Percentiles rank a stretch among this genome's conserved stretches.
These are phyloP conservation scores for Trachelus troglodyta DNA, from an alignment of 2,888 invertebrate species.

Conservation along the genomic window DNA sequence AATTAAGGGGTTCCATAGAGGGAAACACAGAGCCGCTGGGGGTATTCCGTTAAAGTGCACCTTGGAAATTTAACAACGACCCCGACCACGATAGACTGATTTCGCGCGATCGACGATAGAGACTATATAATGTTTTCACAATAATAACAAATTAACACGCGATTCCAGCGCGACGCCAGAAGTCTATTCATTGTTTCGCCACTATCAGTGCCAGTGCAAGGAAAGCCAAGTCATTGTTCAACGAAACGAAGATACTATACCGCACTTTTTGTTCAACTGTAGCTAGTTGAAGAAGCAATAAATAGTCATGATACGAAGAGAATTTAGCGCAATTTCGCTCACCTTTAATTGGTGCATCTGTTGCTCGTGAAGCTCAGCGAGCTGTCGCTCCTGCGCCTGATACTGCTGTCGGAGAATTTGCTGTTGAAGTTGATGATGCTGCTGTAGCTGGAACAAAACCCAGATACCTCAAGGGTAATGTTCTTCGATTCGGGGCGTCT, in stretches of 20 bases:
- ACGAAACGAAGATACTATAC: neutral
- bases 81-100: neutral
- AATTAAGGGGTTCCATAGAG: conserved; percentile 38
- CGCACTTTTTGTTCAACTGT: neutral
- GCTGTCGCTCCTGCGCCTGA: conserved; percentile 90
- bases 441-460: conserved; percentile 83
- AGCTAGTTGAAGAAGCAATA: neutral
- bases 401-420: conserved; percentile 91
- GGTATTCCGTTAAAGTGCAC: neutral
- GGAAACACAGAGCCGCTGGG: neutral
- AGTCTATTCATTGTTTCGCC: neutral
- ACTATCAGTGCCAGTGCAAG: neutral
- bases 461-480: conserved; percentile 61
- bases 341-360: conserved; percentile 92
- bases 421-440: conserved; percentile 93
- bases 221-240: neutral
- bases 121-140: neutral
- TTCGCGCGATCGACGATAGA: neutral
- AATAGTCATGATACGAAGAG: neutral
- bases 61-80: neutral
- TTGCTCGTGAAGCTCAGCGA: conserved; percentile 91
- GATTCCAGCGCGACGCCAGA: neutral
- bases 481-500: conserved; percentile 21
- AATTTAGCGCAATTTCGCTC: conserved; percentile 39
- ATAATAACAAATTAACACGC: neutral